Evolutionary conservation across 2,113 vertebrate species (phyloP), one percentile per base, ranked within the genome.

Genomic region (Salvelinus alpinus): DNA sequence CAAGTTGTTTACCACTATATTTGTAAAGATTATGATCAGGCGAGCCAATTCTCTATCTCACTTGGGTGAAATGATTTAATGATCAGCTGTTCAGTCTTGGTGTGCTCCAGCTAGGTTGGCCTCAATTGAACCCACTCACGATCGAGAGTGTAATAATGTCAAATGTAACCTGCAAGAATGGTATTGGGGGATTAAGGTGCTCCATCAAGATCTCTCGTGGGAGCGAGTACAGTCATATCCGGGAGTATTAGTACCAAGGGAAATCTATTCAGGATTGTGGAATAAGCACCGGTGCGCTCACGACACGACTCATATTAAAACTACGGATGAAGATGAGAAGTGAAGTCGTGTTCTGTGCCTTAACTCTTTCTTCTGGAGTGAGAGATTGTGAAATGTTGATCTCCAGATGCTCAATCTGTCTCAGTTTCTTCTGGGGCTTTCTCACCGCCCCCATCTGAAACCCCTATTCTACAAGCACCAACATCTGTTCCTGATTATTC

Each of bases 371-470:
- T 70, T 94, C 92, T 71, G 88, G 78, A 64, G 64, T 90, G 11
- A 94, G 91, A 18, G 51, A 54, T 16, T 54, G 51, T 70, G 81
- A 91, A 83, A 92, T 85, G 85, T 92, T 93, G 75, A 94, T 91
- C 87, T 95, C 94, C 88, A 95, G 88, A 89, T 91, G 93, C 76
- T 92, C 94, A 90, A 95, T 95, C 90, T 94, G 93, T 66, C 94
- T 93, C 80, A 93, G 86, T 78, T 95, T 94, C 92, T 94, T 94
- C 88, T 93, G 92, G 74, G 94, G 87, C 81, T 94, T 94, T 85
- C 92, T 93, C 73, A 92, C 91, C 76, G 94, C 93, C 87, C 92
- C 93, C 93, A 94, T 94, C 31, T 85, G 83, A 69, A 78, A 14
- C 24, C 3, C 64, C 3, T 66, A 18, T 54, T 16, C 16, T 54